Base-by-base conservation (phyloP, 1,140 invertebrate species). In the Leptinotarsa undecemlineata region DNA sequence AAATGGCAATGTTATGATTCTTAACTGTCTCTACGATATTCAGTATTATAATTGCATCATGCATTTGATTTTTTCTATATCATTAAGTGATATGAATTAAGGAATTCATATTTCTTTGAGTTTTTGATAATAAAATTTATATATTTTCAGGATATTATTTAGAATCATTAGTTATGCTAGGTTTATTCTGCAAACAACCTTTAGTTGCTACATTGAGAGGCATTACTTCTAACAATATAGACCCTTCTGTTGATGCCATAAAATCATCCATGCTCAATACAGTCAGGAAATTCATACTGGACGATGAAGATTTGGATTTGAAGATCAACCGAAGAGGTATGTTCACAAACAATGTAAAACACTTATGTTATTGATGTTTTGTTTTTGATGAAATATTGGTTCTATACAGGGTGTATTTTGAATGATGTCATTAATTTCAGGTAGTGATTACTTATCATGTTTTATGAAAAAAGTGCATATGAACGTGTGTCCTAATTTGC, bases 111-210 rank as follows among this genome's bases (percentile, higher is more conserved):
- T 42, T 42, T 42, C 8, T 42, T 42, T 42, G 33, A 66, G 15
- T 21, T 64, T 19, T 42, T 42, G 33, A 42, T 8, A 42, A 42
- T 11, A 11, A 42, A 11, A 42, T 42, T 42, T 42, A 42, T 42
- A 61, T 64, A 23, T 57, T 86, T 87, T 66, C 83, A 89, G 89
- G 90, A 47, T 99, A 99, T 86, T 99, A 96, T 85, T 87, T 99
- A 77, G 97, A 99, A 88, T 90, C 91, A 11, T 82, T 99, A 1
- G 86, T 99, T 75, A 92, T 93, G 62, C 82, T 99, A 60, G 97
- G 95, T 17, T 96, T 97, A 20, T 99, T 99, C 86, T 98, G 95
- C 84, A 99, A 99, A 87, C 91, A 91, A 81, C 92, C 96, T 4
- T 71, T 99, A 3, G 88, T 94, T 82, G 90, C 91, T 14, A 94